These are phyloP conservation scores for Ephydatia muelleri DNA, from an alignment of 37 sponge, comb jelly and placozoan genomes.

Conservation along the genomic window DNA sequence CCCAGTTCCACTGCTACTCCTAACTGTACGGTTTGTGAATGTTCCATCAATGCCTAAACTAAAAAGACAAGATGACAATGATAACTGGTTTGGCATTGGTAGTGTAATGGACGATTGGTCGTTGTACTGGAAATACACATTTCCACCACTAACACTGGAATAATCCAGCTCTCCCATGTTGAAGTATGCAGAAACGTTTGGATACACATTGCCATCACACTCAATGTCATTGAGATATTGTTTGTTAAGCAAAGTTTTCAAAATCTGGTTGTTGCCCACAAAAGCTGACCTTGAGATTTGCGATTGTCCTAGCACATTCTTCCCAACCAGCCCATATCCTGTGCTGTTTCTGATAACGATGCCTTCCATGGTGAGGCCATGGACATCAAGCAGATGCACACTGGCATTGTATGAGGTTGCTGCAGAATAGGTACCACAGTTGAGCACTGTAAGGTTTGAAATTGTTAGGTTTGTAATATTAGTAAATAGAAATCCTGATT, in stretches of 20 bases:
- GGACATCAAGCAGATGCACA: background rate
- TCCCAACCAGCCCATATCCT: slow-evolving; percentile 8
- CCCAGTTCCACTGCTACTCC: background rate
- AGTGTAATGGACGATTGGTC: background rate
- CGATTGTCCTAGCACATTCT: slow-evolving; percentile 10
- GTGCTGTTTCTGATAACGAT: background rate
- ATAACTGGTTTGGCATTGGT: background rate
- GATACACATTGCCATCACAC: background rate
- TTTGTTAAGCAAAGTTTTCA: background rate
- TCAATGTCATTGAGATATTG: background rate
- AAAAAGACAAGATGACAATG: background rate
- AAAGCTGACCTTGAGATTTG: background rate
- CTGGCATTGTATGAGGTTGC: background rate
- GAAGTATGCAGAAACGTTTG: background rate
- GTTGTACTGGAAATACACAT: background rate
- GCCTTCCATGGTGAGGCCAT: background rate
- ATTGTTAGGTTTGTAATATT: background rate
- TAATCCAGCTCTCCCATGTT: background rate
- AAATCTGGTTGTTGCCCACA: background rate
- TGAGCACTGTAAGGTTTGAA: background rate
- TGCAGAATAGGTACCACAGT: background rate
- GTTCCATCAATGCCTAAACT: background rate
- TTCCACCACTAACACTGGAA: background rate
- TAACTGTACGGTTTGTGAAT: background rate
- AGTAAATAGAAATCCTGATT: background rate